Evolutionary conservation across 2,797 vertebrate genomes (phyloP).

Genomic region (Halcyon badia): DNA sequence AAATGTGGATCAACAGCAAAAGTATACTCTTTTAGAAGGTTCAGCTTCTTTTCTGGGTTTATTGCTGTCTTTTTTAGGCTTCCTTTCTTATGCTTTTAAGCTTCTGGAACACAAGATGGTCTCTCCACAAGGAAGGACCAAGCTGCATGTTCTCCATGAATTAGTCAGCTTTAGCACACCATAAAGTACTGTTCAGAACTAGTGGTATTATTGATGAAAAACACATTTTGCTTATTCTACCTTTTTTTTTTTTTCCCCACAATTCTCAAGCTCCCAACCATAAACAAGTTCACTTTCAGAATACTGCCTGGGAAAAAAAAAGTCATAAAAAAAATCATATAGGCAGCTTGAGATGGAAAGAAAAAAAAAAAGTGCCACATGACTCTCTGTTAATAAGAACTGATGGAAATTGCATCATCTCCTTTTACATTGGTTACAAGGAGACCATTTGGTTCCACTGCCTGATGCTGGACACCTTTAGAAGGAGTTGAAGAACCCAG

Average conservation of each 20-base stretch:
- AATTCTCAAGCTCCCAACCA: neutral
- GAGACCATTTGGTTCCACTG: rapidly evolving
- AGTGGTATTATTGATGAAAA: neutral
- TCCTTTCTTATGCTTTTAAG: neutral
- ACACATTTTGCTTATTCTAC: neutral
- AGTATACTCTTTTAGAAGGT: neutral
- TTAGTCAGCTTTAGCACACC: neutral
- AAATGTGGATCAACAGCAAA: neutral
- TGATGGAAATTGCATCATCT: neutral
- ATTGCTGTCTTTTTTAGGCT: neutral
- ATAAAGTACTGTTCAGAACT: neutral
- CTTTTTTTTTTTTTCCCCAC: too few species aligned
- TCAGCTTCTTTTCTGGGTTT: neutral
- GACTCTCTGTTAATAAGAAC: neutral
- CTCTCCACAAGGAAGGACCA: neutral
- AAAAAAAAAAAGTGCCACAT: neutral
- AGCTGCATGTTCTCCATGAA: neutral
- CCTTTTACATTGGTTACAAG: rapidly evolving
- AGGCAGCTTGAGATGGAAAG: neutral
- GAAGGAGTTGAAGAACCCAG: neutral
- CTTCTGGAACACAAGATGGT: neutral
- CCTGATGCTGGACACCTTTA: neutral
- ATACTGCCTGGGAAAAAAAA: neutral
- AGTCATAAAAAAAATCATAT: neutral
- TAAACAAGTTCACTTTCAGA: neutral